A percentile compares a stretch with the other conserved stretches of the same genome.
Evolutionary conservation across 2,888 invertebrate genomes (phyloP).

Genomic region (Epistrophe grossulariae): DNA sequence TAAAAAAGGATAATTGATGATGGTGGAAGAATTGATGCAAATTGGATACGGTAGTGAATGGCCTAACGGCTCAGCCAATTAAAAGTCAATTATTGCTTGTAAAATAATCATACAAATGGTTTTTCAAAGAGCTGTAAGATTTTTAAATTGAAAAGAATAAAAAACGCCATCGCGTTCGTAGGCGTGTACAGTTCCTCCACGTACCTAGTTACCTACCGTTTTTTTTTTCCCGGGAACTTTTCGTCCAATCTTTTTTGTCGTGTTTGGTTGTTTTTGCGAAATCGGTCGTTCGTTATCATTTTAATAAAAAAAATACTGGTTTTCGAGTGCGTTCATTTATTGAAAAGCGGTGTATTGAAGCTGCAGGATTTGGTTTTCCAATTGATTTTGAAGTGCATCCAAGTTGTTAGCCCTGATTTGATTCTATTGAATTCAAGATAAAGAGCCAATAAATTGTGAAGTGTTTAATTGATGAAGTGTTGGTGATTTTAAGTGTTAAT

Average conservation of each 20-base stretch:
- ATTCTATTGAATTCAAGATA: background rate
- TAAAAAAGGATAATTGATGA: constrained; percentile 37
- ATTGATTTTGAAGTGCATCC: constrained; percentile 5
- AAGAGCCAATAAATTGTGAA: background rate
- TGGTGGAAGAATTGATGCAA: constrained; percentile 38
- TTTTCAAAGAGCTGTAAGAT: constrained; percentile 22
- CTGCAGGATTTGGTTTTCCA: background rate
- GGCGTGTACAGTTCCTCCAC: constrained; percentile 17
- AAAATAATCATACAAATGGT: constrained; percentile 7
- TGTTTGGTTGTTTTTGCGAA: constrained; percentile 10
- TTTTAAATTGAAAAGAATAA: background rate
- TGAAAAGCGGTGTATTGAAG: background rate
- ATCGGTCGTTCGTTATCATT: constrained; percentile 21
- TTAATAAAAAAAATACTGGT: constrained; percentile 11
- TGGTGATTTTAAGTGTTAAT: constrained; percentile 19
- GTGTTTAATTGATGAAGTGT: background rate
- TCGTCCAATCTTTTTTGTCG: constrained; percentile 7
- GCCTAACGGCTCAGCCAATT: constrained; percentile 46
- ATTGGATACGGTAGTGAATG: constrained; percentile 37
- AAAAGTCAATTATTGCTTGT: constrained; percentile 37
- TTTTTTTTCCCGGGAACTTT: constrained; percentile 18
- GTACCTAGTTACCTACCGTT: background rate
- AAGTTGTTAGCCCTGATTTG: background rate
- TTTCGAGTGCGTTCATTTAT: constrained; percentile 17
- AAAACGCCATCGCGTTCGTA: constrained; percentile 54